These are phyloP conservation scores for Conus ventricosus DNA, from an alignment of 1,140 invertebrate genomes.

Conservation along the genomic window DNA sequence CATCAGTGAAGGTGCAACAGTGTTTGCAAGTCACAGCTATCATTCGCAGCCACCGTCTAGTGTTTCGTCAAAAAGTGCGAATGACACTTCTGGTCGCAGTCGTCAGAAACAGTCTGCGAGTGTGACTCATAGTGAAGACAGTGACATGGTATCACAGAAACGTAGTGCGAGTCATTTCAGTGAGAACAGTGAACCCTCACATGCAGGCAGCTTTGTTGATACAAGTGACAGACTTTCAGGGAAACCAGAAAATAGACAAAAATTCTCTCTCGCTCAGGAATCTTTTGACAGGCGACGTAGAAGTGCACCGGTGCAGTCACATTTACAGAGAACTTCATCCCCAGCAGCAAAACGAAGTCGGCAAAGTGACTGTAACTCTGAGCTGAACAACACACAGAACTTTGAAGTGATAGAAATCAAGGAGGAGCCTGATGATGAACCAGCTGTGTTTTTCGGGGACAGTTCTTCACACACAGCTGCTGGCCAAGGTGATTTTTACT, in stretches of 20 bases:
- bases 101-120: not conserved
- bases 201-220: not conserved
- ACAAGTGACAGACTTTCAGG: not conserved
- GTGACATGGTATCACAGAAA: not conserved
- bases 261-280: not conserved
- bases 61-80: not conserved
- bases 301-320: not conserved
- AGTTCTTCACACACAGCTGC: not conserved
- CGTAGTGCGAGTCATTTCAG: not conserved
- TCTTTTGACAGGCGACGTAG: constrained; percentile 14
- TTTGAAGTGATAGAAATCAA: constrained; percentile 35
- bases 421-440: constrained; percentile 35
- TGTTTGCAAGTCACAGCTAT: constrained; percentile 37
- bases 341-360: constrained; percentile 26
- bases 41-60: constrained; percentile 31
- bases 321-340: not conserved
- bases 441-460: constrained; percentile 15
- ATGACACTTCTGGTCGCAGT: not conserved
- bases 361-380: not conserved
- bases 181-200: constrained; percentile 13
- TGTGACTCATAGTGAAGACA: not conserved
- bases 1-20: constrained; percentile 13
- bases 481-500: constrained; percentile 11
- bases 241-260: constrained; percentile 2
- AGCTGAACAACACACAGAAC: not conserved